phyloP scores from a whole-genome alignment of 2,113 vertebrate genomes.

The Albula glossodonta region DNA sequence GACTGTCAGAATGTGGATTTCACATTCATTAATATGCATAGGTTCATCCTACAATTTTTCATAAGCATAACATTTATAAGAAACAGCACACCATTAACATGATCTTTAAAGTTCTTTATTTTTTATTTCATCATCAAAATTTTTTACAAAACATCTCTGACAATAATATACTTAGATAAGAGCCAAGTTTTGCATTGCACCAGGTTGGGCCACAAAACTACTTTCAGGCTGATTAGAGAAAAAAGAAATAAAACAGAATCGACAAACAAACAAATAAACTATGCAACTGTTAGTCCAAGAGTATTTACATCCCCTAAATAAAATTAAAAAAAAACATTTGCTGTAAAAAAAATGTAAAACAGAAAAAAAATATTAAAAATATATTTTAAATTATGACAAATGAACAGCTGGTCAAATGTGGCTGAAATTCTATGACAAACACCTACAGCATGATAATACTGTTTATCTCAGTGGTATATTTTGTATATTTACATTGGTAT shows the following conservation, averaged over 20 bases:
- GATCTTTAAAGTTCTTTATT: slow-evolving; percentile 77
- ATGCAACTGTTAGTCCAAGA: slow-evolving; percentile 5
- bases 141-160: slow-evolving; percentile 81
- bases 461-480: slow-evolving; percentile 1
- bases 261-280: slow-evolving; percentile 35
- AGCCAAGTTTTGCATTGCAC: slow-evolving; percentile 74
- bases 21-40: too few relatives aligned
- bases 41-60: neutral
- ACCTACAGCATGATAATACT: slow-evolving; percentile 15
- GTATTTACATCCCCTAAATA: neutral
- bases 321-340: neutral
- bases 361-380: neutral
- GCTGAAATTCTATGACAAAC: neutral
- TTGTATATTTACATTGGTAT: neutral
- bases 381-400: slow-evolving; percentile 7
- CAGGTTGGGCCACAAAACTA: slow-evolving; percentile 68
- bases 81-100: slow-evolving; percentile 30
- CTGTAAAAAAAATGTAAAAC: neutral
- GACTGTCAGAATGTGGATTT: too few relatives aligned
- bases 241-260: slow-evolving; percentile 46
- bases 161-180: slow-evolving; percentile 80
- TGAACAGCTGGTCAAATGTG: neutral
- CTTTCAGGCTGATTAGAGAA: slow-evolving; percentile 69
- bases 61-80: slow-evolving; percentile 1
- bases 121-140: slow-evolving; percentile 80